Percentiles rank a stretch among this genome's conserved stretches.
Evolutionary conservation across 2,797 vertebrate species (phyloP).

Genomic region (Mus spretus): DNA sequence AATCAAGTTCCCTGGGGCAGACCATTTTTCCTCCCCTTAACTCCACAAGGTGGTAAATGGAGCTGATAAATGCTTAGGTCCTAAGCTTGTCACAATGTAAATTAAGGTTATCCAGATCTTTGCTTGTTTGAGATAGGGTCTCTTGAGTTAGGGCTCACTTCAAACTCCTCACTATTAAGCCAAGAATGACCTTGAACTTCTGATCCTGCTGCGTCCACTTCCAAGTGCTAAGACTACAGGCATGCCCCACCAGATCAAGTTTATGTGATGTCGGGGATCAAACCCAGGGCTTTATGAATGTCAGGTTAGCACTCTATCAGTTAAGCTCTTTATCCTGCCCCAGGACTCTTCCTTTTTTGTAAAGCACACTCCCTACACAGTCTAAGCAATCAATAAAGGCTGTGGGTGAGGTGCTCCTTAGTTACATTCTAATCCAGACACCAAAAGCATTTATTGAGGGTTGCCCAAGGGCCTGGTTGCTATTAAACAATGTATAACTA

Average conservation of each 20-base stretch:
- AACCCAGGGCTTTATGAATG: background rate
- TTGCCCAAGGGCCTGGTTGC: conserved; percentile 45
- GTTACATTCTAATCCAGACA: conserved; percentile 41
- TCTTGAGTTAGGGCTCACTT: background rate
- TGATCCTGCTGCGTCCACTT: background rate
- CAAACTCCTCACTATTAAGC: background rate
- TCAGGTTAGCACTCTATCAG: background rate
- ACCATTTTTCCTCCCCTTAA: background rate
- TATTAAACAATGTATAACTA: conserved; percentile 70
- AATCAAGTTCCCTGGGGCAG: background rate
- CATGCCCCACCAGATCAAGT: background rate
- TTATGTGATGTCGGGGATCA: background rate
- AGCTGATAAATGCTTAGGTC: background rate
- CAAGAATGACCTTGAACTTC: background rate
- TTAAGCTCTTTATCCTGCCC: background rate
- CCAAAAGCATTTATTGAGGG: conserved; percentile 49
- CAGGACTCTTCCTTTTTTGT: background rate
- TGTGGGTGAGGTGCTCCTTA: conserved; percentile 17
- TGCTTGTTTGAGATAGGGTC: background rate
- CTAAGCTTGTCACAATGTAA: background rate
- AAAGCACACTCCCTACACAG: background rate
- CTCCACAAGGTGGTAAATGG: background rate
- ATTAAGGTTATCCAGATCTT: background rate
- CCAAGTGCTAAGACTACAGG: background rate
- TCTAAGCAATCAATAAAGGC: conserved; percentile 45